Evolutionary conservation across 2,888 invertebrate species (phyloP).

Genomic region (Hydropsyche betteni): DNA sequence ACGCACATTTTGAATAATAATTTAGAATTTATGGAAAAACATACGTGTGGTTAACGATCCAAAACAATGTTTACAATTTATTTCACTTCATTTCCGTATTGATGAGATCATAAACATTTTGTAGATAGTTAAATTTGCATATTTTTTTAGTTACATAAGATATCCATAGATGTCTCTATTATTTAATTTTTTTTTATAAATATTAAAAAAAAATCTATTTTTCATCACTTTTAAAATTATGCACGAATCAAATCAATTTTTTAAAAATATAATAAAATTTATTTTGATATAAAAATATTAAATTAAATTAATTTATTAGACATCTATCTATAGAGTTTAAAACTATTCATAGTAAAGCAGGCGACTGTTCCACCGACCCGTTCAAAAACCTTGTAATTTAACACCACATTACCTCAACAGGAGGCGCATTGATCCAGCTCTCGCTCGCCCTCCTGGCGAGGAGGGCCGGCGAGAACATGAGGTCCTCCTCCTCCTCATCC

Average conservation of each 20-base stretch:
- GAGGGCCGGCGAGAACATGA: constrained; percentile 87
- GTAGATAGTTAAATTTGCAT: too few species aligned
- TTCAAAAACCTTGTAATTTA: neutral
- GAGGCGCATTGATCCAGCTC: constrained; percentile 90
- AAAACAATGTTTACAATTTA: too few species aligned
- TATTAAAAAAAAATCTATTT: too few species aligned
- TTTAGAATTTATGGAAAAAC: too few species aligned
- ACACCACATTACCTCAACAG: constrained; percentile 75
- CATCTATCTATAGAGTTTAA: neutral
- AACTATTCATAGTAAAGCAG: neutral
- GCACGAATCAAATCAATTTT: neutral
- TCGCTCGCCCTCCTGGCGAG: constrained; percentile 87
- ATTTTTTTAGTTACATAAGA: too few species aligned
- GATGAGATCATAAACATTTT: too few species aligned
- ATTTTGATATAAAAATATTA: neutral
- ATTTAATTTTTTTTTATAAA: too few species aligned
- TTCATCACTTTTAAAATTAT: too few species aligned
- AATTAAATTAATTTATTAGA: neutral
- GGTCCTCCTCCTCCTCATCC: constrained; percentile 85
- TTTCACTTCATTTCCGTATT: too few species aligned
- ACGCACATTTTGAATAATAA: too few species aligned
- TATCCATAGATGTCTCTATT: too few species aligned
- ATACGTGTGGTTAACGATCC: too few species aligned
- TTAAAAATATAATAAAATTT: neutral
- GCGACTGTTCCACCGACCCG: neutral